Base-by-base conservation (phyloP, 1,140 invertebrate species). In the Zaprionus gabonicus region DNA sequence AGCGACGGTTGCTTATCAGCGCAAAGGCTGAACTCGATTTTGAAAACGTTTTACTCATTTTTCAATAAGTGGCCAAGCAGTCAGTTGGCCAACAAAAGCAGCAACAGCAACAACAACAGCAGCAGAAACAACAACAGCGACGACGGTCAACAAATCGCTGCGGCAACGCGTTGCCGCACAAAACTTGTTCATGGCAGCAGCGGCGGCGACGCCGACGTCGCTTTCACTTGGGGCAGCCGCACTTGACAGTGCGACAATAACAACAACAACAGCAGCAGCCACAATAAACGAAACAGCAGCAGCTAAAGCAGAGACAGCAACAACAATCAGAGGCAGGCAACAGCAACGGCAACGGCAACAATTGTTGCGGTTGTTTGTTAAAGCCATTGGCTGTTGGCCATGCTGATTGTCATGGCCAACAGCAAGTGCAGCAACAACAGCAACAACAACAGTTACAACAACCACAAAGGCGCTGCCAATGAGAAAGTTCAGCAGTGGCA, bases 331-430 rank as follows among this genome's bases (percentile, higher is more conserved):
- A 62, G 49, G 27, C 28, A 55, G 55, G 9, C 60, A 17, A 13
- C 28, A n/a, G 2, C 63, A 66, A 59, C 34, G 68, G 49, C 68
- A 71, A 60, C 64, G 36, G 59, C 83, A 80, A 78, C 84, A 87
- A 84, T 87, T 87, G 81, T 76, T 87, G 84, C 84, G 84, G 84
- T 88, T 84, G 84, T 87, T 88, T 81, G 84, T 59, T 70, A 84
- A 84, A 68, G 84, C 84, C 73, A 71, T 68, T 87, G 84, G 84
- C 81, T 88, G 84, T 88, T 87, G 84, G 81, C 73, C 81, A 68
- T 84, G 84, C 74, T 80, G 84, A 87, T 87, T 88, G 84, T 84
- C 84, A 88, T 81, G 84, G 69, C 84, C 81, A 81, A 81, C 80
- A 71, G 76, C 74, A 78, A 71, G 60, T 65, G 66, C 69, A 66